Conservation (phyloP, 2,888 invertebrate genomes). For the Synanthedon myopaeformis region DNA sequence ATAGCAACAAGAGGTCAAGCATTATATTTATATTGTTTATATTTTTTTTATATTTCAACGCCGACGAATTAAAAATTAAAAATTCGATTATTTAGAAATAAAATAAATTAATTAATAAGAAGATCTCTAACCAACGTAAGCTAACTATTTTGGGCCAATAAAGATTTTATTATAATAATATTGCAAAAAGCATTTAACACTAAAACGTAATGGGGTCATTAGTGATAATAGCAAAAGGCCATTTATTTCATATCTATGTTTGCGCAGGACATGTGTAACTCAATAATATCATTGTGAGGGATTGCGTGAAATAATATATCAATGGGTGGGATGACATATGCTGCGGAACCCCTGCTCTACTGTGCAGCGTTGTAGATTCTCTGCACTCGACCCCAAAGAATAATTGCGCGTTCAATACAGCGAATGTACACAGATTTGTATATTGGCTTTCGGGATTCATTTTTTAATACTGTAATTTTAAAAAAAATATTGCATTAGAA, state of each 20-base stretch:
- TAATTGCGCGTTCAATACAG: constrained; percentile 6
- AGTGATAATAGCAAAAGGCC: constrained; percentile 39
- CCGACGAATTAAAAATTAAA: too few species aligned
- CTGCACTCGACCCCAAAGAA: constrained; percentile 5
- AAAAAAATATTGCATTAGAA: too few species aligned
- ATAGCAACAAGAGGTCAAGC: not conserved
- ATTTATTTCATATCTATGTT: constrained; percentile 60
- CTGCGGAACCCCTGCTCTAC: constrained; percentile 22
- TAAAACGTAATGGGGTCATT: constrained; percentile 38
- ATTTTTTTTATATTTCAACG: too few species aligned
- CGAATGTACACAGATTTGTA: constrained; percentile 6
- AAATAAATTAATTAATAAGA: not conserved
- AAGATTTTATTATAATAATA: not conserved
- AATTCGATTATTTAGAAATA: too few species aligned
- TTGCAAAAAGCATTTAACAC: not conserved
- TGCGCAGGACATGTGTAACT: constrained; percentile 47
- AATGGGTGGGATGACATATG: constrained; percentile 37
- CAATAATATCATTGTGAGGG: constrained; percentile 45
- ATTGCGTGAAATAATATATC: constrained; percentile 54
- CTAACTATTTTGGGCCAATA: not conserved
- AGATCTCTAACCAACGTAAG: not conserved
- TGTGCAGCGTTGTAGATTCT: constrained; percentile 4
- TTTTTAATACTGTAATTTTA: too few species aligned
- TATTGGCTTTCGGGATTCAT: too few species aligned
- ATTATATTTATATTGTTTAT: too few species aligned